Percentiles rank a stretch among this genome's conserved stretches.
These are phyloP conservation scores for Montipora foliosa DNA, from an alignment of 64 coral and sea anemone genomes.

Conservation along the genomic window DNA sequence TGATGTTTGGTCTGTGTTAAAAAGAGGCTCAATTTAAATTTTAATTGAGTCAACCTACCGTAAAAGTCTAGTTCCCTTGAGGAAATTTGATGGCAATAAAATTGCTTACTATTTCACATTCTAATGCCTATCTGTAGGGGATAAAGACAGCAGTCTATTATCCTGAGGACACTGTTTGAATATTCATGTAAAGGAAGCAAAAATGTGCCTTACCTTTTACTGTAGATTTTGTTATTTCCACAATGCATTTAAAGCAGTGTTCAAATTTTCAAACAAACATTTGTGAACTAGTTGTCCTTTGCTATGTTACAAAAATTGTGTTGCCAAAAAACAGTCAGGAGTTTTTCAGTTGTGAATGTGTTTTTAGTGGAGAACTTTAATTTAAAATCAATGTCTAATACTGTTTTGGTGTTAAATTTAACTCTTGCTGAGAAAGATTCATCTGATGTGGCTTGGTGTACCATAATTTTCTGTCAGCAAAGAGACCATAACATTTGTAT, in stretches of 20 bases:
- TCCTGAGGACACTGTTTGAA: conserved; percentile 2
- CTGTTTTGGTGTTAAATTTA: conserved; percentile 5
- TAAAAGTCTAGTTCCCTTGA: not conserved
- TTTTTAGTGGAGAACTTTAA: conserved; percentile 12
- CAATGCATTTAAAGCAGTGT: not conserved
- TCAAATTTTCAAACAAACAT: not conserved
- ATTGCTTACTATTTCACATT: not conserved
- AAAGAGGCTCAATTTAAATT: conserved; percentile 1
- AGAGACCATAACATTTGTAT: not conserved
- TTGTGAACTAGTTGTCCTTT: not conserved
- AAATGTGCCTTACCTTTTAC: not conserved
- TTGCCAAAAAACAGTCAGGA: not conserved
- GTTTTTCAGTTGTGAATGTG: not conserved
- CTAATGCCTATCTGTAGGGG: conserved; percentile 12
- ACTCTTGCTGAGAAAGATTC: conserved; percentile 25
- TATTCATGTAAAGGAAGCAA: conserved; percentile 20
- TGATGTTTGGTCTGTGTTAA: conserved; percentile 25
- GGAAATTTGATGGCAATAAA: conserved; percentile 21
- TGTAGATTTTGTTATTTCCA: not conserved
- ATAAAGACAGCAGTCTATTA: conserved; percentile 3
- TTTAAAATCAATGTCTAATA: not conserved
- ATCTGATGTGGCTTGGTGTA: not conserved
- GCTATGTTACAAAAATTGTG: conserved; percentile 13
- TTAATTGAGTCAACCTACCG: not conserved
- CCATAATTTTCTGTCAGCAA: not conserved